Percentiles rank a stretch among this genome's conserved stretches.
These are phyloP conservation scores for Momotus momota DNA, from an alignment of 2,797 vertebrate species.

Conservation along the genomic window DNA sequence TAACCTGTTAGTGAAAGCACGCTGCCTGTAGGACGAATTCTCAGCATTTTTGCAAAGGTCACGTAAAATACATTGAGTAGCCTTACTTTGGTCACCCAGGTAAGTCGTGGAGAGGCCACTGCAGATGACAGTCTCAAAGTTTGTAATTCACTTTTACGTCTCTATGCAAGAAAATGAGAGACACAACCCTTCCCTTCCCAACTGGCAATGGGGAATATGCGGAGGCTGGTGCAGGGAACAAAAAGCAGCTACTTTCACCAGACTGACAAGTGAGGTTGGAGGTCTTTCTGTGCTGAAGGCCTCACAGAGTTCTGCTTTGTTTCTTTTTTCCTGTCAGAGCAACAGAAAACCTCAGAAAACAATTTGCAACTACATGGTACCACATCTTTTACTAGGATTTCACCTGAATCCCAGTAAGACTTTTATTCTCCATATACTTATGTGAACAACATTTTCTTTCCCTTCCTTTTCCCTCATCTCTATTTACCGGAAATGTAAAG, in stretches of 20 bases:
- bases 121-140: neutral
- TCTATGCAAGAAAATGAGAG: neutral
- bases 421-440: neutral
- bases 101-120: conserved; percentile 27
- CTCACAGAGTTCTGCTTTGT: neutral
- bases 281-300: conserved; percentile 25
- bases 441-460: neutral
- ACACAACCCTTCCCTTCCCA: neutral
- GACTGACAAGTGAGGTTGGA: neutral
- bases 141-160: conserved; percentile 19
- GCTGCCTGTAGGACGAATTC: neutral
- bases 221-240: neutral
- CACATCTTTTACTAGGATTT: neutral
- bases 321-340: neutral
- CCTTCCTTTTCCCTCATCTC: neutral
- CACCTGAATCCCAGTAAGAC: neutral
- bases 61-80: conserved; percentile 11
- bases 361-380: neutral
- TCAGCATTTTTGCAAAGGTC: conserved; percentile 56
- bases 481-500: neutral
- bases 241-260: neutral
- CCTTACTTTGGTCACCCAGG: conserved; percentile 6
- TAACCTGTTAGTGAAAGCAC: conserved; percentile 10
- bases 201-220: neutral
- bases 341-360: conserved; percentile 1